These are phyloP conservation scores for Scaptomyza cyrtandrae DNA, from an alignment of 2,888 invertebrate genomes.

Conservation along the genomic window DNA sequence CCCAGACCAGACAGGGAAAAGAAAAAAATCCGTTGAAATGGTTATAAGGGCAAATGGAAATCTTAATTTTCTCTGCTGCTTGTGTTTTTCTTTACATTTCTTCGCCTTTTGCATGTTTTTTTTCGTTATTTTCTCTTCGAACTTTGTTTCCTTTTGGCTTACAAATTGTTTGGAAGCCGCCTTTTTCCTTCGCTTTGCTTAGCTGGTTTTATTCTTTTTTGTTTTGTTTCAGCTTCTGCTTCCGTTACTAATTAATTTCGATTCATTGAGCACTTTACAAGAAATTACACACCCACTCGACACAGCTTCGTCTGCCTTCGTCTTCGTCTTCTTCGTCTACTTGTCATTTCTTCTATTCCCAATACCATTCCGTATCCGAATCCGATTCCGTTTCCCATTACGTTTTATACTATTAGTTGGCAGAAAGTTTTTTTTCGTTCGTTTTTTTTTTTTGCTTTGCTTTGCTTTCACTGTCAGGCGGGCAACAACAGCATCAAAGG, in stretches of 20 bases:
- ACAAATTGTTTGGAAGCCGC: conserved; percentile 68
- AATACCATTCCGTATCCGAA: conserved; percentile 29
- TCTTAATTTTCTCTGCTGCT: conserved; percentile 62
- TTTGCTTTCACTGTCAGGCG: conserved; percentile 34
- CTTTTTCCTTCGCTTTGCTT: conserved; percentile 40
- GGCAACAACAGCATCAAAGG: conserved; percentile 57
- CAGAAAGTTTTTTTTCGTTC: conserved; percentile 36
- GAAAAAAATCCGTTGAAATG: conserved; percentile 44
- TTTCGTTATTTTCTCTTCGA: conserved; percentile 62
- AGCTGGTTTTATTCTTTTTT: conserved; percentile 33
- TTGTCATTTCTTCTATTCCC: conserved; percentile 30
- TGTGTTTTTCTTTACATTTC: conserved; percentile 20
- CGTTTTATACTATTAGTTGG: conserved; percentile 52
- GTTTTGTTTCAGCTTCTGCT: conserved; percentile 50
- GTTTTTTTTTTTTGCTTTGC: conserved; percentile 15
- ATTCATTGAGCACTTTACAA: conserved; percentile 81
- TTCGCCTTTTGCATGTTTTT: conserved; percentile 15
- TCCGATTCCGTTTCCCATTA: conserved; percentile 49
- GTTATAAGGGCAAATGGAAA: conserved; percentile 65
- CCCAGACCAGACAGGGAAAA: conserved; percentile 11
- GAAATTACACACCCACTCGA: conserved; percentile 73
- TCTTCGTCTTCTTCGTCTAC: background rate
- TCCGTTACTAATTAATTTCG: conserved; percentile 80
- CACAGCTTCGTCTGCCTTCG: too few species aligned
- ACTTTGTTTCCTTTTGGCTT: conserved; percentile 73